Conservation (phyloP, 2,797 vertebrate species). For the Rhadinocentrus ornatus region DNA sequence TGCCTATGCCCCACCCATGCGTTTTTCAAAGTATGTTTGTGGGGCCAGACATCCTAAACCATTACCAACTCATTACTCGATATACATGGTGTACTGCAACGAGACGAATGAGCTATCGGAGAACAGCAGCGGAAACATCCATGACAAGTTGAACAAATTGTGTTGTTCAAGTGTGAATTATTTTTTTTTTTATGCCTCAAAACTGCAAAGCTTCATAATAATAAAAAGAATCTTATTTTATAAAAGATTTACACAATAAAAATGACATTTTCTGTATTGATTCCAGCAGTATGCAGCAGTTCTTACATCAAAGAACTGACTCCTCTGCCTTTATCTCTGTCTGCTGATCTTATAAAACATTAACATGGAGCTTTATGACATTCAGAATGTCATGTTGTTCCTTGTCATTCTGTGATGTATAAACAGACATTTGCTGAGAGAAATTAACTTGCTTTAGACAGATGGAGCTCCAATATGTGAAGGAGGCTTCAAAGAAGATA, state of each 20-base stretch:
- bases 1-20: slow-evolving; percentile 41
- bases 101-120: slow-evolving; percentile 1
- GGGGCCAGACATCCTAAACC: slow-evolving; percentile 50
- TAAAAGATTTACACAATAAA: background rate
- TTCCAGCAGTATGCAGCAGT: background rate
- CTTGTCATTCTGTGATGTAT: background rate
- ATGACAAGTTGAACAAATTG: background rate
- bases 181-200: background rate
- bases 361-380: background rate
- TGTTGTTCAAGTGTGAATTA: background rate
- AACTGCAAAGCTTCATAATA: background rate
- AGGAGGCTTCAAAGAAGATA: slow-evolving; percentile 44
- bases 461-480: slow-evolving; percentile 29
- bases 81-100: slow-evolving; percentile 13
- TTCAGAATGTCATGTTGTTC: background rate
- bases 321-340: background rate
- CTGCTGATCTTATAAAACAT: slow-evolving; percentile 1
- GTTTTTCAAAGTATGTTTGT: slow-evolving; percentile 49
- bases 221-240: background rate
- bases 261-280: background rate
- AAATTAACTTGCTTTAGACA: slow-evolving; percentile 22
- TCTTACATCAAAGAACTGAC: background rate
- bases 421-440: slow-evolving; percentile 1
- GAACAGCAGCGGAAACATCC: slow-evolving; percentile 19
- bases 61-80: slow-evolving; percentile 54